These are phyloP conservation scores for Dryomyza anilis DNA, from an alignment of 2,888 invertebrate genomes.

Conservation along the genomic window DNA sequence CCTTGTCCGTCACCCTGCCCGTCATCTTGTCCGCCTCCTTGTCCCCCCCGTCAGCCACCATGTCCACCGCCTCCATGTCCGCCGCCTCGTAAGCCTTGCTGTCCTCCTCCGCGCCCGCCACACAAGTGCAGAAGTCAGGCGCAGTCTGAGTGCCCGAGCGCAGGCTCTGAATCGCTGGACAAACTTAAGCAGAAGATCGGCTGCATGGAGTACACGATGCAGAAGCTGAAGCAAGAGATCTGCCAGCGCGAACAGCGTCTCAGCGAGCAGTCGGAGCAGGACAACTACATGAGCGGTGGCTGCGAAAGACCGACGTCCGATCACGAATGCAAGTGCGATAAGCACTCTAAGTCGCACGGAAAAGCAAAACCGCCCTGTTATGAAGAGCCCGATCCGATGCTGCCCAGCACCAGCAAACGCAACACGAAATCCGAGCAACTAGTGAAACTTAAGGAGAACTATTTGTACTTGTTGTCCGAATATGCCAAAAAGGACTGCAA, in stretches of 20 bases:
- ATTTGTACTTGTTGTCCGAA: constrained; percentile 50
- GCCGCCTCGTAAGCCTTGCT: too few species aligned
- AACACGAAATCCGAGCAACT: constrained; percentile 47
- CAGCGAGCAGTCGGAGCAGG: constrained; percentile 26
- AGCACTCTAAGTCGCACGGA: too few species aligned
- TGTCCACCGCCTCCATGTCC: too few species aligned
- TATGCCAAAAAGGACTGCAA: constrained; percentile 54
- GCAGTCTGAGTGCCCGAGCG: constrained; percentile 8
- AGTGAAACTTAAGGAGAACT: constrained; percentile 54
- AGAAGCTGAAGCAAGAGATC: constrained; percentile 44
- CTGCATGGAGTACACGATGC: constrained; percentile 48
- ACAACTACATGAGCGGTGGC: too few species aligned
- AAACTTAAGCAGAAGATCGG: constrained; percentile 46
- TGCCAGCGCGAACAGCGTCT: constrained; percentile 35
- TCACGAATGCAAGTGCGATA: too few species aligned
- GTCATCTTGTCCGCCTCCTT: too few species aligned
- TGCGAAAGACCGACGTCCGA: too few species aligned
- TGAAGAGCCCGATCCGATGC: constrained; percentile 45
- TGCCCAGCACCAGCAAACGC: constrained; percentile 44
- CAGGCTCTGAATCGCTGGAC: constrained; percentile 40
- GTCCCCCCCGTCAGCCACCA: too few species aligned
- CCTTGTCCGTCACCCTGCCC: too few species aligned
- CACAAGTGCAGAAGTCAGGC: background rate
- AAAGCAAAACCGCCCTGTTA: constrained; percentile 23
- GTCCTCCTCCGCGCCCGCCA: background rate